Percentiles rank a stretch among this genome's conserved stretches.
phyloP scores from a whole-genome alignment of 2,797 vertebrate genomes.

The Acipenser transmontanus region DNA sequence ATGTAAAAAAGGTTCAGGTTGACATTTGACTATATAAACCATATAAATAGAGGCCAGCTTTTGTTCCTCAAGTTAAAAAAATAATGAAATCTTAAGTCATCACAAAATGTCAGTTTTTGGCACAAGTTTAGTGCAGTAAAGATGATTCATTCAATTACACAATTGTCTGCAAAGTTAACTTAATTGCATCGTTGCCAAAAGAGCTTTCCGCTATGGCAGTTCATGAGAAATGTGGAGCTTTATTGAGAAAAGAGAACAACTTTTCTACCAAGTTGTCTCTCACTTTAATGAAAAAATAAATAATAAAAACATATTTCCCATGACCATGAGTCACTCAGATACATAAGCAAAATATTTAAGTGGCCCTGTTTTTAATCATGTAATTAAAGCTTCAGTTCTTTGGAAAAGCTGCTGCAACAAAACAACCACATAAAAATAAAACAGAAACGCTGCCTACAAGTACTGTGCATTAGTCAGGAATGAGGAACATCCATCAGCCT shows the following conservation, averaged over 20 bases:
- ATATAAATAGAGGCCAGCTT: too few relatives aligned
- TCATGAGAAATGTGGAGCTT: slow-evolving; percentile 1
- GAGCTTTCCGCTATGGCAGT: slow-evolving; percentile 8
- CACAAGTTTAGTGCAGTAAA: slow-evolving; percentile 4
- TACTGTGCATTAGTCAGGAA: neutral
- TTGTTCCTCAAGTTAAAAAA: neutral
- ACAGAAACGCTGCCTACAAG: too few relatives aligned
- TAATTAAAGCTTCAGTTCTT: neutral
- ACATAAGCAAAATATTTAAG: too few relatives aligned
- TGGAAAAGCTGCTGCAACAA: neutral
- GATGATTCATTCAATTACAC: too few relatives aligned
- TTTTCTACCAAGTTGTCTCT: too few relatives aligned
- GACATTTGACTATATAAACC: too few relatives aligned
- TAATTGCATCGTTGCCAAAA: slow-evolving; percentile 21
- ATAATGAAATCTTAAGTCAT: slow-evolving; percentile 6
- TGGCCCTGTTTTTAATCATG: neutral
- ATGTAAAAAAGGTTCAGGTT: too few relatives aligned
- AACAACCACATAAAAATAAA: neutral
- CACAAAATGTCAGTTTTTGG: slow-evolving; percentile 7
- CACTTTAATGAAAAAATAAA: too few relatives aligned
- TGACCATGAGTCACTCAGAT: too few relatives aligned
- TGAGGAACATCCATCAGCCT: neutral
- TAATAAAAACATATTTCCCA: too few relatives aligned
- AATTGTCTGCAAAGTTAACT: slow-evolving; percentile 13
- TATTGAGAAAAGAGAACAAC: too few relatives aligned